phyloP scores from a whole-genome alignment of 2,797 vertebrate species.

The Chelon labrosus region DNA sequence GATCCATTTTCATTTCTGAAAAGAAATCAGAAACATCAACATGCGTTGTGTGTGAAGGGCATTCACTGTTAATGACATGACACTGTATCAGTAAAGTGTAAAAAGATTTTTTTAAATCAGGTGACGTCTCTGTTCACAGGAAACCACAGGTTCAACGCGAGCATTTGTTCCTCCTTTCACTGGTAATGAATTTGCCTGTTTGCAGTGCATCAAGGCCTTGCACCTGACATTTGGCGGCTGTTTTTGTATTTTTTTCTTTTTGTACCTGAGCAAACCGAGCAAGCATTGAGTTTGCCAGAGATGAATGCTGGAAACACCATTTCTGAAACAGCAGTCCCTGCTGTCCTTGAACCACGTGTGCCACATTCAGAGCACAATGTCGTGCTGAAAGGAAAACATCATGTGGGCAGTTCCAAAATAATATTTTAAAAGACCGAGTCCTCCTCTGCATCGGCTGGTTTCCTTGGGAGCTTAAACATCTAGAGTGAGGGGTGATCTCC shows the following conservation, averaged over 20 bases:
- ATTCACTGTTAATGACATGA: not conserved
- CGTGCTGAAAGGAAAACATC: not conserved
- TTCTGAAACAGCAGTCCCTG: not conserved
- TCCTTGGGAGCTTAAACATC: conserved; percentile 12
- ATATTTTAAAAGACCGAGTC: not conserved
- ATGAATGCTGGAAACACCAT: not conserved
- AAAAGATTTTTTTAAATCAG: too few relatives aligned
- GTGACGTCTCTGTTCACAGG: too few relatives aligned
- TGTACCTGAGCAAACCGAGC: not conserved
- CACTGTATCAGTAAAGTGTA: too few relatives aligned
- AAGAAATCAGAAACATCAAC: not conserved
- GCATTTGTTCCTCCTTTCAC: not conserved
- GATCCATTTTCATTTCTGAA: not conserved
- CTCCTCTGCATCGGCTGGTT: not conserved
- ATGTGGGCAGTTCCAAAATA: not conserved
- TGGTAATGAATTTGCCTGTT: not conserved
- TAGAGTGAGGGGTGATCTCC: conserved; percentile 24
- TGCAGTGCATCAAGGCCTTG: not conserved
- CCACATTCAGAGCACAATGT: not conserved
- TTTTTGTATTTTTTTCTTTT: not conserved
- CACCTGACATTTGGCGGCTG: not conserved
- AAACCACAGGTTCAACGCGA: not conserved
- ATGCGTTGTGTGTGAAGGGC: not conserved
- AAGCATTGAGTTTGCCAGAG: not conserved
- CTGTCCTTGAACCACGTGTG: not conserved